Conservation (phyloP, 2,888 invertebrate species). For the Dioctria rufipes region DNA sequence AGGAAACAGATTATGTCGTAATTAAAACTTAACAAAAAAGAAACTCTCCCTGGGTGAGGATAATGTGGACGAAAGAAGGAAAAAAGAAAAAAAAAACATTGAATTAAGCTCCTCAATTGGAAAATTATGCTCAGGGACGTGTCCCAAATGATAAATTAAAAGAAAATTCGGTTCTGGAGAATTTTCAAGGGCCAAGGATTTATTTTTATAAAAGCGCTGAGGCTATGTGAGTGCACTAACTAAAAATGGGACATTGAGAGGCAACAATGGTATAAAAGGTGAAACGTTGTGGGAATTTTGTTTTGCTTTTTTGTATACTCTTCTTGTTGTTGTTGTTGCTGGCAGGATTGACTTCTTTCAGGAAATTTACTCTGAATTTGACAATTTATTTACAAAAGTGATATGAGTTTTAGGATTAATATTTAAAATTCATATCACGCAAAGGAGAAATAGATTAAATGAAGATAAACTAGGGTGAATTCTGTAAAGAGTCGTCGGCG, state of each 20-base stretch:
- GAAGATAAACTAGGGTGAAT: too few species aligned
- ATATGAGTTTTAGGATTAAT: too few species aligned
- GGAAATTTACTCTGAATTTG: too few species aligned
- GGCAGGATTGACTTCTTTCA: too few species aligned
- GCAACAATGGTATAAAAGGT: neutral
- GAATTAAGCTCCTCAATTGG: slow-evolving; percentile 16
- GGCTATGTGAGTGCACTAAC: neutral
- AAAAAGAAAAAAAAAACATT: slow-evolving; percentile 2
- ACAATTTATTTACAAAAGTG: too few species aligned
- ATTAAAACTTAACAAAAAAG: slow-evolving; percentile 27
- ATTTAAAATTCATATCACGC: too few species aligned
- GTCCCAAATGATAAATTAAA: slow-evolving; percentile 24
- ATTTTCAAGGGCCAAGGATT: neutral
- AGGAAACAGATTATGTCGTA: slow-evolving; percentile 40
- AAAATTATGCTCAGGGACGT: slow-evolving; percentile 31
- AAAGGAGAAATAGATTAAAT: too few species aligned
- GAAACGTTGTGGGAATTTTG: neutral
- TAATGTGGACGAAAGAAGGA: neutral
- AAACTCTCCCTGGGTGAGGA: neutral
- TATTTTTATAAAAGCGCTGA: neutral
- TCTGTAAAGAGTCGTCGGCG: too few species aligned
- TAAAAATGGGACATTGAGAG: neutral
- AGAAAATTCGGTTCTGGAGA: neutral
- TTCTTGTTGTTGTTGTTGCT: too few species aligned
- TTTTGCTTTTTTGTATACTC: too few species aligned